These are phyloP conservation scores for Oceanodroma leucorhoa DNA, from an alignment of 2,797 vertebrate species.

Conservation along the genomic window DNA sequence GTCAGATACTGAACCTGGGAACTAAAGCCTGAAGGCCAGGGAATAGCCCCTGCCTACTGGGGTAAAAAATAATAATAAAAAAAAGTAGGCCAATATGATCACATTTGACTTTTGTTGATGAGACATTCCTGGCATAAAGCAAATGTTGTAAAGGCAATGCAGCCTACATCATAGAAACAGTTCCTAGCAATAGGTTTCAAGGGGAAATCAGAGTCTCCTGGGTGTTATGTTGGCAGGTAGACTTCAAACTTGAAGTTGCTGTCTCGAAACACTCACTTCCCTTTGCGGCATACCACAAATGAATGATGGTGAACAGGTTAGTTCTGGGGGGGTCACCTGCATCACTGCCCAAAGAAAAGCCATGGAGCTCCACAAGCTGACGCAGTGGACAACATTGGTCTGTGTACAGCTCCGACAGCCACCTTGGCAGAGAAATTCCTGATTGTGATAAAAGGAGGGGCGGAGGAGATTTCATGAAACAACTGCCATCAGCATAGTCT, in stretches of 20 bases:
- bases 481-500: background rate
- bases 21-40: background rate
- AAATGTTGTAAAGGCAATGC: background rate
- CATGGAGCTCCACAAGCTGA: background rate
- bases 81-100: background rate
- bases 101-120: background rate
- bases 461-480: background rate
- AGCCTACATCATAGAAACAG: background rate
- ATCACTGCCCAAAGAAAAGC: background rate
- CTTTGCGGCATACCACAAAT: background rate
- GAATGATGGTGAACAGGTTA: background rate
- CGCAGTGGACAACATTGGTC: background rate
- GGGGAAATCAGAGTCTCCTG: background rate
- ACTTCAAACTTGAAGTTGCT: background rate
- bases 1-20: background rate
- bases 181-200: background rate
- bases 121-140: background rate
- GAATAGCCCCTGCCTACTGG: background rate
- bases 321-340: background rate
- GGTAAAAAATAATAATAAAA: background rate
- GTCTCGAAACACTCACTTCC: background rate
- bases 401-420: background rate
- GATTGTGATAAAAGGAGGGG: background rate
- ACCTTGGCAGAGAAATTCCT: background rate
- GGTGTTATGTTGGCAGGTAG: background rate